Percentiles rank a stretch among this genome's conserved stretches.
These are phyloP conservation scores for Didymodactylos carnosus DNA, from an alignment of 2,888 invertebrate species.

Conservation along the genomic window DNA sequence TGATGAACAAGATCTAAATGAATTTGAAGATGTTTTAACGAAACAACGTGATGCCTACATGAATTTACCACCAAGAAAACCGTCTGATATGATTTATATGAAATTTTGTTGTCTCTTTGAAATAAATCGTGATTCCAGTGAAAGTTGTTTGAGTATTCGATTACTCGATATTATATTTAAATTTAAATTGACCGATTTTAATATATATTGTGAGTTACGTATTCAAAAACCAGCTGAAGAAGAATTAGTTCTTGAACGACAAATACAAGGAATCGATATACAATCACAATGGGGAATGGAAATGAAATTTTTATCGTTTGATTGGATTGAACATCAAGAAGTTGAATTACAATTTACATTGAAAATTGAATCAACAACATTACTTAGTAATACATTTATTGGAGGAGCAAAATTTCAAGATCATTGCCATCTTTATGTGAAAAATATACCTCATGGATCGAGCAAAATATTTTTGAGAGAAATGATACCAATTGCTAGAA, in stretches of 20 bases:
- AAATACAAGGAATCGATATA: background rate
- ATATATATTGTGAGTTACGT: background rate
- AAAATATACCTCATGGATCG: background rate
- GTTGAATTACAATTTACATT: background rate
- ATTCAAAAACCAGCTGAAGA: background rate
- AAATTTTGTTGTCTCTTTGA: background rate
- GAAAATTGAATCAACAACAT: background rate
- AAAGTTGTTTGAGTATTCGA: background rate
- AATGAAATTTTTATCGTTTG: background rate
- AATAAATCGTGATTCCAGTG: background rate
- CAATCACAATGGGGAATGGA: background rate
- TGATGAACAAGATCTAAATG: background rate
- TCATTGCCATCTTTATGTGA: background rate
- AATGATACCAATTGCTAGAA: background rate
- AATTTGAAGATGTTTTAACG: background rate
- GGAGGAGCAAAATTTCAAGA: background rate
- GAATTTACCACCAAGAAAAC: background rate
- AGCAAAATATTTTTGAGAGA: background rate
- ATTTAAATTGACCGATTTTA: background rate
- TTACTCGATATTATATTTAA: background rate
- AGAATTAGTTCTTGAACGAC: background rate
- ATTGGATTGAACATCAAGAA: background rate
- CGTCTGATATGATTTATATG: background rate
- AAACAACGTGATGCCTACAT: background rate
- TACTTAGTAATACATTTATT: background rate